Evolutionary conservation across 2,113 vertebrate genomes (phyloP), one percentile per base, ranked within the genome.

Genomic region (Brachyistius frenatus): DNA sequence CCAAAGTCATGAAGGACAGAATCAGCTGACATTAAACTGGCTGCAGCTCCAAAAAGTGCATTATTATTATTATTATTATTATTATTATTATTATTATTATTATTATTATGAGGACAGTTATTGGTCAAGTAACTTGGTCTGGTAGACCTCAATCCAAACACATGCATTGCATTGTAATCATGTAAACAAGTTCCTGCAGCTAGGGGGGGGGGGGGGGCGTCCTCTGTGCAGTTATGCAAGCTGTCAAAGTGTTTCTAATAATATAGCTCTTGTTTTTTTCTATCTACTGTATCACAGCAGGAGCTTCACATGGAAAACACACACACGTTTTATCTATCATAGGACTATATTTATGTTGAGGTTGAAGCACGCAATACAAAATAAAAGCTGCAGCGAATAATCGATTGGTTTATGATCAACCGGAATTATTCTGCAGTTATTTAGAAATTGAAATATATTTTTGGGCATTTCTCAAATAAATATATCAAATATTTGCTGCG

Each of bases 1-100:
- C 33, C 50, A 83, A 77, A 81, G 85, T 90, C 23, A 58, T 89
- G 87, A 93, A 94, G 94, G 91, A 64, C 93, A 86, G 63, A 16
- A 66, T 8, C 15, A n/a, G 13, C 3, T n/a, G 33, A 56, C 61
- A 11, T 15, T 33, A 32, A 7, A 5, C 8, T 7, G 8, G 1
- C 9, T 47, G 5, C 8, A 4, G 14, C 7, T 64, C 39, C 7
- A 5, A 5, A 58, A 50, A 41, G 7, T 0, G 31, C 2, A 3
- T 3, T 1, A 7, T 11, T 13, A 6, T 0, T 2, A 11, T 23
- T 23, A 23, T 23, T 23, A 23, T 23, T 23, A 23, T 23, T 23
- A 23, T 23, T 23, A 23, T 23, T 23, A 23, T 23, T 23, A 23
- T 23, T 23, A 23, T 23, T 23, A 23, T 23, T 23, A 23, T 23